Percentiles rank a stretch among this genome's conserved stretches.
Conservation (phyloP, 2,888 invertebrate genomes). For the Drosophila mayaguana region DNA sequence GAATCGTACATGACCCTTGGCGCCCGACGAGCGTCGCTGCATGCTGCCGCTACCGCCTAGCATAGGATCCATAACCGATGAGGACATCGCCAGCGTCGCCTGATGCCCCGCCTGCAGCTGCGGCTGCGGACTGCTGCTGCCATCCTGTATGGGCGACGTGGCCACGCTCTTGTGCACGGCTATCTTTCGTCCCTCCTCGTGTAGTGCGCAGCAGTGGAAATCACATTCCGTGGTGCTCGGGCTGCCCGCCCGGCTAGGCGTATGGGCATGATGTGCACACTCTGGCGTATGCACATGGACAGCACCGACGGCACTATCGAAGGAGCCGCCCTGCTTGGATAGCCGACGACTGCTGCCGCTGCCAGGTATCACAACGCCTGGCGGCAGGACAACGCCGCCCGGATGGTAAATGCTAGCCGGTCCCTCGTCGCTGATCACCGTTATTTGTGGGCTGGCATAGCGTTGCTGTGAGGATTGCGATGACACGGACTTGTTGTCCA, state of each 20-base stretch:
- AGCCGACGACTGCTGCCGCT: slow-evolving; percentile 82
- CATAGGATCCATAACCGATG: slow-evolving; percentile 85
- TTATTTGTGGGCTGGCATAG: slow-evolving; percentile 93
- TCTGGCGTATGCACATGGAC: slow-evolving; percentile 94
- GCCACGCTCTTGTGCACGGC: slow-evolving; percentile 96
- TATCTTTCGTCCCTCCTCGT: slow-evolving; percentile 96
- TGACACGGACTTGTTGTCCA: slow-evolving; percentile 87
- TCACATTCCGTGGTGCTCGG: slow-evolving; percentile 92
- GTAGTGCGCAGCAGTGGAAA: slow-evolving; percentile 97
- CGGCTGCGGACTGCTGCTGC: slow-evolving; percentile 89
- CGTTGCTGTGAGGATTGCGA: slow-evolving; percentile 85
- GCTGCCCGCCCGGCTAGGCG: slow-evolving; percentile 89
- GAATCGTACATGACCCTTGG: slow-evolving; percentile 93
- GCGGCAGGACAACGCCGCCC: slow-evolving; percentile 80
- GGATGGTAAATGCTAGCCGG: slow-evolving; percentile 86
- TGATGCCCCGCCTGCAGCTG: slow-evolving; percentile 78
- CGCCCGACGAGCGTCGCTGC: slow-evolving; percentile 86
- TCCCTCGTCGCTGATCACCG: slow-evolving; percentile 97
- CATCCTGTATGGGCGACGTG: slow-evolving; percentile 95
- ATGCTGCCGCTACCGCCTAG: slow-evolving; percentile 83
- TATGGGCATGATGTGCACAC: slow-evolving; percentile 90
- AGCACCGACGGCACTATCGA: slow-evolving; percentile 88
- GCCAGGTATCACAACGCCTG: slow-evolving; percentile 83
- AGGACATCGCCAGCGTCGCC: slow-evolving; percentile 83
- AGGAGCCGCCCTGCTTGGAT: slow-evolving; percentile 88